Percentiles rank a stretch among this genome's conserved stretches.
Evolutionary conservation across 2,797 vertebrate genomes (phyloP).

Genomic region (Tragopan temminckii): DNA sequence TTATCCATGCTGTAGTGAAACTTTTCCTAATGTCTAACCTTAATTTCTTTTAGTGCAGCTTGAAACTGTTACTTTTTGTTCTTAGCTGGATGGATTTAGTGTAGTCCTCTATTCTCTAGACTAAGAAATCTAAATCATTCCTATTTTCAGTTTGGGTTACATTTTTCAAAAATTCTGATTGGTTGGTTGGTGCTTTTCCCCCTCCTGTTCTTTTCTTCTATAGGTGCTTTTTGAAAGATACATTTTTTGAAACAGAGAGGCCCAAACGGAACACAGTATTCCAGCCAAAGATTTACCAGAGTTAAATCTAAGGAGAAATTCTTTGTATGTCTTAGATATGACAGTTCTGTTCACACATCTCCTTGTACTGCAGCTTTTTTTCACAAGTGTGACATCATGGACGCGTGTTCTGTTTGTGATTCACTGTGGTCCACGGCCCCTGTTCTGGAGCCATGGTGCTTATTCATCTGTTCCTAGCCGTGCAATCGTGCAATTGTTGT

Average conservation of each 20-base stretch:
- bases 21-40: background rate
- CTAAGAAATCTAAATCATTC: background rate
- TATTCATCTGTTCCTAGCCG: background rate
- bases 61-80: background rate
- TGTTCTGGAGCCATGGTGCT: background rate
- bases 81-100: background rate
- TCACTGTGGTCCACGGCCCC: background rate
- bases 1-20: background rate
- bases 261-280: background rate
- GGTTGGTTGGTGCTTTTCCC: background rate
- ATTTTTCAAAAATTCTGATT: background rate
- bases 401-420: background rate
- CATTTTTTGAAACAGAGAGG: background rate
- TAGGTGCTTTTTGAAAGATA: background rate
- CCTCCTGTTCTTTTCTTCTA: background rate
- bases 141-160: background rate
- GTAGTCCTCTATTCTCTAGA: background rate
- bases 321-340: conserved; percentile 21
- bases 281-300: background rate
- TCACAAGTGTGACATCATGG: conserved; percentile 2
- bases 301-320: background rate
- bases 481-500: background rate
- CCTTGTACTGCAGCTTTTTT: conserved; percentile 21
- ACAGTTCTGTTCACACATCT: conserved; percentile 39
- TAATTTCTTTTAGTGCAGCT: background rate